Base-by-base conservation (phyloP, 2,888 invertebrate species). In the Stenoptilia bipunctidactyla region DNA sequence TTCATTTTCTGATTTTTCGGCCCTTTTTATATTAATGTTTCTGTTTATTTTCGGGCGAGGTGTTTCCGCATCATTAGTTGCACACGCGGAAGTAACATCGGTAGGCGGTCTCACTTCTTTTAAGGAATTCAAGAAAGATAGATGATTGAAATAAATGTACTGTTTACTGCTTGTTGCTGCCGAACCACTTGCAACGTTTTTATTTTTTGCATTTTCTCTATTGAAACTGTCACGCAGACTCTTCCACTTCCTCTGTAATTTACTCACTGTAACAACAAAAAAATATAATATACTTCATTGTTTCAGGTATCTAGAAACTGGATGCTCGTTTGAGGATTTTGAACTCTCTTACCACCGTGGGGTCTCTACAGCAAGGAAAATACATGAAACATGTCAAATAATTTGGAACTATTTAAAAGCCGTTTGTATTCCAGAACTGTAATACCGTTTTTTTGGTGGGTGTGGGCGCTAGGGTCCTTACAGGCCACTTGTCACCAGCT, bases 171-270 rank as follows among this genome's bases (percentile, higher is more conserved):
- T 44, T 47, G 47, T 38, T 47, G 51, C 50, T 46, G 30, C 30
- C 30, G 12, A 30, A 30, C 53, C 53, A 46, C 47, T 48, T 41
- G 48, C 48, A 47, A 47, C 44, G 39, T 50, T 51, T 46, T 50
- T 49, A 46, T 51, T 46, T 46, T 49, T 53, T 46, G 45, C 49
- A 48, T 50, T 50, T 42, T 56, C 52, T 48, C 56, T 46, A n/a
- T 45, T 46, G 40, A 49, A 47, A 44, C 56, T 53, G 44, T 58
- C 58, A 9, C 56, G 50, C n/a, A 56, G 43, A 36, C 53, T 51
- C 38, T 58, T 58, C 56, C 55, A 57, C 51, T 56, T 58, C 42
- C 53, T 56, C 47, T 57, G 52, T 42, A 58, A 30, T 30, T 30
- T 30, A 30, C 6, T 30, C 12, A 30, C 30, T 30, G 30, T 30